A percentile compares a stretch with the other conserved stretches of the same genome.
Evolutionary conservation across 2,888 invertebrate species (phyloP).

Genomic region (Myopa tessellatipennis): DNA sequence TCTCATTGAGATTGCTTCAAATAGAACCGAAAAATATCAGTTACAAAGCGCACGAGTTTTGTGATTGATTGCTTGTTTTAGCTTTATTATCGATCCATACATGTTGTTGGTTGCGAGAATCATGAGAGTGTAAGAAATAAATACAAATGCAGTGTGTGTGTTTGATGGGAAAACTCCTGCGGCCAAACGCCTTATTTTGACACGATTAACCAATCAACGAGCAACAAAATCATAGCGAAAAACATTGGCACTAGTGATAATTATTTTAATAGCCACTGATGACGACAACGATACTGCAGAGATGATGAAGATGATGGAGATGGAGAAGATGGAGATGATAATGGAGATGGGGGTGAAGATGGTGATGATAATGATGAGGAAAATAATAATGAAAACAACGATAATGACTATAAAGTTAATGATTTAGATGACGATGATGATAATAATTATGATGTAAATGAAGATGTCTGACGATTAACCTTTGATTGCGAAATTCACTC

Average conservation of each 20-base stretch:
- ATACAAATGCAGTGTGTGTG: not conserved
- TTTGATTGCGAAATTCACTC: constrained; percentile 21
- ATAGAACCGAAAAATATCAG: not conserved
- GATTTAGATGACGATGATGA: not conserved
- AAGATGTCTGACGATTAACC: constrained; percentile 26
- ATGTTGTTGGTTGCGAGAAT: not conserved
- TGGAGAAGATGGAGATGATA: not conserved
- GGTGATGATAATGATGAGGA: not conserved
- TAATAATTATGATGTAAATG: not conserved
- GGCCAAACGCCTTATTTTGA: constrained; percentile 59
- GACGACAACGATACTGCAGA: not conserved
- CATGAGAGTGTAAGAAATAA: constrained; percentile 30
- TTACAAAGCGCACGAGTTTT: not conserved
- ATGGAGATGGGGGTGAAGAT: not conserved
- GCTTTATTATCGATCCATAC: too few species aligned
- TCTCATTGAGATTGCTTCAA: too few species aligned
- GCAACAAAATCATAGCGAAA: not conserved
- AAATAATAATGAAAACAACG: not conserved
- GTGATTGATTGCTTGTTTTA: not conserved
- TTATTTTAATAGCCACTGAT: not conserved
- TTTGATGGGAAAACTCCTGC: constrained; percentile 51
- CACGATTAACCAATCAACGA: constrained; percentile 61
- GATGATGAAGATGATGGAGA: not conserved
- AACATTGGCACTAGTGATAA: not conserved
- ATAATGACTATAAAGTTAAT: not conserved